Evolutionary conservation across 2,797 vertebrate genomes (phyloP), one percentile per base, ranked within the genome.

Genomic region (Xerus rutilus): DNA sequence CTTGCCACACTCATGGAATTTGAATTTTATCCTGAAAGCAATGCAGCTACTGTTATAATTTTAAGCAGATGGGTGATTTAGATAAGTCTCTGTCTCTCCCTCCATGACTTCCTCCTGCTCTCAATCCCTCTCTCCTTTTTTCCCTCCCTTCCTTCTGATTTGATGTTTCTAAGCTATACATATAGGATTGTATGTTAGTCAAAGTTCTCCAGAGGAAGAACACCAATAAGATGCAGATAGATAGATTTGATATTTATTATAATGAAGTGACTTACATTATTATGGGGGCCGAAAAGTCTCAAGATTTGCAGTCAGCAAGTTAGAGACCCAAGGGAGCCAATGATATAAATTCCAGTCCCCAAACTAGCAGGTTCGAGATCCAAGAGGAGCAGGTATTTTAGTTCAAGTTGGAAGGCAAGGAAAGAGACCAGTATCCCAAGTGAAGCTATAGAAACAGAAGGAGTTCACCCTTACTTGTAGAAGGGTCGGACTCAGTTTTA

Each of bases 11-110:
- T 86, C 64, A 59, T 35, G n/a, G 28, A 92, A 85, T 67, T 89
- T 72, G 15, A 72, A 86, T 94, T 91, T 94, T 89, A 89, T 28
- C 14, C 21, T 70, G 32, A 93, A 86, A 86, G 20, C 52, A 94
- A 30, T 54, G 4, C 43, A 92, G 8, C 73, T 15, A 57, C 13
- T 74, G 17, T 79, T 92, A 23, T 64, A 17, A 21, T 85, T 96
- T 77, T 83, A 91, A 78, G 79, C 14, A 86, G 3, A 70, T n/a
- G 67, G 62, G 7, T 65, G 49, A 89, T 49, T 69, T 9, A 47
- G 30, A 21, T 57, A 21, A 25, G 4, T 62, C 25, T 59, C 8
- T 70, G 20, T 45, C 4, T 47, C 3, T 57, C 10, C 43, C 7
- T 59, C n/a, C 35, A 70, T 18, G 5, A 17, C 8, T 77, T 4